Conservation (phyloP, 2,797 vertebrate species). For the Siniperca obscura region DNA sequence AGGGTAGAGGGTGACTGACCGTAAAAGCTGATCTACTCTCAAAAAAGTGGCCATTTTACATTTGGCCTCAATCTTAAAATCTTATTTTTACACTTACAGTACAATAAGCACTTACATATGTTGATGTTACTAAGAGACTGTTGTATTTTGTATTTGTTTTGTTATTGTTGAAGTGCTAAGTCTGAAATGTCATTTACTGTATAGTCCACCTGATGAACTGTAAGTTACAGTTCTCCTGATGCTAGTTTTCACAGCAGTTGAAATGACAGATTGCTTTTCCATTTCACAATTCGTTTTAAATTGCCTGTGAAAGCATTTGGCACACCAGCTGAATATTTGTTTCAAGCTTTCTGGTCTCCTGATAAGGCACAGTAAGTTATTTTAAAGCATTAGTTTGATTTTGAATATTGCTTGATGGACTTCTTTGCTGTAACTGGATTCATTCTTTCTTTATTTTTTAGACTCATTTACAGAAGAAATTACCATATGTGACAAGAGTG, state of each 20-base stretch:
- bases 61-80: slow-evolving; percentile 13
- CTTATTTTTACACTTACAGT: neutral
- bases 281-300: slow-evolving; percentile 63
- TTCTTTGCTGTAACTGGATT: slow-evolving; percentile 3
- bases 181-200: slow-evolving; percentile 50
- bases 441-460: slow-evolving; percentile 1
- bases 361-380: slow-evolving; percentile 31
- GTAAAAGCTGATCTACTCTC: neutral
- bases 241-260: slow-evolving; percentile 53
- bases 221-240: slow-evolving; percentile 50
- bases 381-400: slow-evolving; percentile 21
- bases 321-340: slow-evolving; percentile 32
- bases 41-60: neutral
- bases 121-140: slow-evolving; percentile 40
- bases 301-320: slow-evolving; percentile 57
- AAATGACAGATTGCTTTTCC: slow-evolving; percentile 64
- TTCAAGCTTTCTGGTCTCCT: slow-evolving; percentile 39
- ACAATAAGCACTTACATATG: slow-evolving; percentile 22
- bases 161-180: slow-evolving; percentile 51
- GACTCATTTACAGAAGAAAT: neutral
- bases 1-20: slow-evolving; percentile 32
- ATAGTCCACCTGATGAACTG: slow-evolving; percentile 47
- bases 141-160: slow-evolving; percentile 62
- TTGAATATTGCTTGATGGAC: slow-evolving; percentile 10
- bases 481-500: neutral